Evolutionary conservation across 2,113 vertebrate species (phyloP).

Genomic region (Progne subis): DNA sequence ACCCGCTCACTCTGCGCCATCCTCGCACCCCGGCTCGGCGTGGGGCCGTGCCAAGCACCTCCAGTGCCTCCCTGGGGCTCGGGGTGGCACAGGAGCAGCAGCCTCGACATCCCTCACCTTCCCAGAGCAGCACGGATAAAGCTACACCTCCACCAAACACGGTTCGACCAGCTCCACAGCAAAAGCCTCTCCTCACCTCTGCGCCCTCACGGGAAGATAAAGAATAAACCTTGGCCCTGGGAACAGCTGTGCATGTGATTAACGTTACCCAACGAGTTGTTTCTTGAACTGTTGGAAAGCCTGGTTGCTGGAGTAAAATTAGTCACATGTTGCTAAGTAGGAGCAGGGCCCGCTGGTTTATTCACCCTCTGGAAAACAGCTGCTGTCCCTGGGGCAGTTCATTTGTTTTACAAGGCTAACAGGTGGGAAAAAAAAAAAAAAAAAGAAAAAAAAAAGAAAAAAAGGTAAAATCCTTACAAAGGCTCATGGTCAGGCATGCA

Average conservation of each 20-base stretch:
- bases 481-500: constrained; percentile 61
- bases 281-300: not conserved
- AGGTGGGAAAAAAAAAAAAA: not conserved
- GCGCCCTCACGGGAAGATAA: not conserved
- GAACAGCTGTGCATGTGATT: not conserved
- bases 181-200: not conserved
- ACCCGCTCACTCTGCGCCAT: fast-evolving
- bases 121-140: not conserved
- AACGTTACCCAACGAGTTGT: not conserved
- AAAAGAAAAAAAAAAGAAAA: not conserved
- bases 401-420: constrained; percentile 10
- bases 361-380: not conserved
- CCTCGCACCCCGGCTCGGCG: fast-evolving
- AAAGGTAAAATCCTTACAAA: constrained; percentile 38
- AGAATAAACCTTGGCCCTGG: not conserved
- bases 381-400: not conserved
- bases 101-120: not conserved
- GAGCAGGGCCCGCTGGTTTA: not conserved
- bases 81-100: not conserved
- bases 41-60: not conserved
- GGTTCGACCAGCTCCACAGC: not conserved
- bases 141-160: fast-evolving
- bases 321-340: not conserved
- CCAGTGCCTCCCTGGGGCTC: not conserved
- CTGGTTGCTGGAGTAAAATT: not conserved